phyloP scores from a whole-genome alignment of 2,797 vertebrate genomes.

The Sebastes nivosus region DNA sequence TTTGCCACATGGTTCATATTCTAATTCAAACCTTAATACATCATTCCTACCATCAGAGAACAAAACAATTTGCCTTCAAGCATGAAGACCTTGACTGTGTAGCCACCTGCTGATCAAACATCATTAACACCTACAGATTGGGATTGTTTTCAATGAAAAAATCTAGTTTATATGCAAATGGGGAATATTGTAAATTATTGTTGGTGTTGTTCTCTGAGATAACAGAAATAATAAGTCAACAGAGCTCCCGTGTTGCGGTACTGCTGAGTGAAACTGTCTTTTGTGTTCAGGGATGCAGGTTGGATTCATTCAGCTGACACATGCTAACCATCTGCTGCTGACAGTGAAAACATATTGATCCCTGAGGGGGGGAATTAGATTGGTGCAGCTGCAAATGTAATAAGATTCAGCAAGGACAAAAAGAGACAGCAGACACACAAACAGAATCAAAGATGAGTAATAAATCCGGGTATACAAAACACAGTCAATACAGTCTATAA shows the following conservation, averaged over 20 bases:
- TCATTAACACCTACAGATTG: background rate
- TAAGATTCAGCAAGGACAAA: background rate
- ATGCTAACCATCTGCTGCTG: background rate
- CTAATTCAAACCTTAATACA: background rate
- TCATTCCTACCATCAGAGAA: background rate
- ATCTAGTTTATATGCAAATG: background rate
- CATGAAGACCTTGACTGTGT: background rate
- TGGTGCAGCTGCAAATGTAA: background rate
- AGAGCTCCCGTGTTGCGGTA: no score
- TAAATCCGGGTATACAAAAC: background rate
- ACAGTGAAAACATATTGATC: conserved; percentile 15
- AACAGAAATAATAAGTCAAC: background rate
- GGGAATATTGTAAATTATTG: background rate
- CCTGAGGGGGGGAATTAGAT: background rate
- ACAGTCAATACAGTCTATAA: background rate
- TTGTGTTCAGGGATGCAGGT: background rate
- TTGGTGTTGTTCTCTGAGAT: background rate
- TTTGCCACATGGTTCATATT: background rate
- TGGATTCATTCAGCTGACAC: background rate
- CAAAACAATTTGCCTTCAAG: background rate
- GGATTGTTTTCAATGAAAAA: background rate
- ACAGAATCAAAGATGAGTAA: background rate
- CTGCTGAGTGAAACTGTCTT: background rate
- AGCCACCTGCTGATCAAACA: background rate
- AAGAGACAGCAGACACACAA: background rate